Base-by-base conservation (phyloP, 2,888 invertebrate genomes). In the Junonia oenone region DNA sequence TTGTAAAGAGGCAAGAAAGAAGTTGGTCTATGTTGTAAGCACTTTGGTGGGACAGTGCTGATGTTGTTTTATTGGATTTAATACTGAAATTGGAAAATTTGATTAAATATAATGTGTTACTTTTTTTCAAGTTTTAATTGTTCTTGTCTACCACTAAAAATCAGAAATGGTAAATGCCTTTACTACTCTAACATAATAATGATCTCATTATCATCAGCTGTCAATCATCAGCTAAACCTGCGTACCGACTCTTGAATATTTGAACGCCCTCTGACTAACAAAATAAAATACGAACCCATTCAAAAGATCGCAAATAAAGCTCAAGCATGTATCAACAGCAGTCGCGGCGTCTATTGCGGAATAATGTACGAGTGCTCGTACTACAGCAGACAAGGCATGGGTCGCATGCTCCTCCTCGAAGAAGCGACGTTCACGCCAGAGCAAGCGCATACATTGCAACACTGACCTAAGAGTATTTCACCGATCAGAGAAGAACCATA, bases 1-100 rank as follows among this genome's bases (percentile, higher is more conserved):
- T 51, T 0, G 69, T 63, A 59, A 70, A 77, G n/a, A 90, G 64
- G 48, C 83, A 81, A 9, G 87, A 81, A 22, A 89, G 62, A 0
- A 90, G 72, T 56, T 89, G 89, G 2, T 81, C 76, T 59, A 76
- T 73, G 72, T 83, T 83, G 73, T 86, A 89, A 58, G 86, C 80
- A 70, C 88, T 89, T 76, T 88, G 86, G 59, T 81, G 72, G 13
- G 83, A 86, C 2, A 90, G 64, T 0, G 85, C 73, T 40, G 89
- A 66, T 1, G 73, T 75, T 2, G 84, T 77, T 59, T 79, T 71
- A 61, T 78, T 62, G 0, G 57, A 52, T 45, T 69, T 75, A 17
- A 89, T 73, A 2, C 89, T 90, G 76, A 22, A 22, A 22, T 22
- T 22, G 22, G 22, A 22, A 22, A n/a, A n/a, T n/a, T n/a, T n/a